Base-by-base conservation (phyloP, 2,888 invertebrate genomes). In the Noctua janthina region DNA sequence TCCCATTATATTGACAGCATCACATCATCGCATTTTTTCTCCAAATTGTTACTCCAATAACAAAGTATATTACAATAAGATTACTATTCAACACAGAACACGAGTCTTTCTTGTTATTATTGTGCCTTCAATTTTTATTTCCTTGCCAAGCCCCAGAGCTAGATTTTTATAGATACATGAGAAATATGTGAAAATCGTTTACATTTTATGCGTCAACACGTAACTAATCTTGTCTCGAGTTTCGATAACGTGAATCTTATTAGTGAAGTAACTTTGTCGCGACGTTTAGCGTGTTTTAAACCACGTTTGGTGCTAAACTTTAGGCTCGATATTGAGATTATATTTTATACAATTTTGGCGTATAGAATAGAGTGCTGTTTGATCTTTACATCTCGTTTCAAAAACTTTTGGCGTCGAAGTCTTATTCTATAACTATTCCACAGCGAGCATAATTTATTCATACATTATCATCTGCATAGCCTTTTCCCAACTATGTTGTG, bases 131-230 rank as follows among this genome's bases (percentile, higher is more conserved):
- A 71, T 73, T 85, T 87, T 81, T 85, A 88, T 87, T 84, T 71
- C 20, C 77, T 59, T 82, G 54, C 76, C 62, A 59, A 79, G 49
- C 64, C 54, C 54, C 54, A 78, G 71, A 81, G 46, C 79, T 79
- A 86, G 77, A 81, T 74, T 83, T 81, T 86, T 86, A 77, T 81
- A 87, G 76, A 84, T n/a, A n/a, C 76, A 75, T 20, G 49, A 84
- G 46, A 82, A 88, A 86, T 81, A 82, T 82, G 77, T 83, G 59
- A 17, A 71, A 68, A 83, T 81, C 70, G 69, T 84, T 79, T 69
- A 66, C 74, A 74, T 80, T 74, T 89, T 87, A 89, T 89, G 88
- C 88, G 75, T 84, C 78, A 86, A 85, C 87, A 89, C 87, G 85
- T 87, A 88, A 80, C 89, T 89, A 88, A 89, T 89, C 78, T 85